Evolutionary conservation across 2,797 vertebrate genomes (phyloP).

Genomic region (Anableps anableps): DNA sequence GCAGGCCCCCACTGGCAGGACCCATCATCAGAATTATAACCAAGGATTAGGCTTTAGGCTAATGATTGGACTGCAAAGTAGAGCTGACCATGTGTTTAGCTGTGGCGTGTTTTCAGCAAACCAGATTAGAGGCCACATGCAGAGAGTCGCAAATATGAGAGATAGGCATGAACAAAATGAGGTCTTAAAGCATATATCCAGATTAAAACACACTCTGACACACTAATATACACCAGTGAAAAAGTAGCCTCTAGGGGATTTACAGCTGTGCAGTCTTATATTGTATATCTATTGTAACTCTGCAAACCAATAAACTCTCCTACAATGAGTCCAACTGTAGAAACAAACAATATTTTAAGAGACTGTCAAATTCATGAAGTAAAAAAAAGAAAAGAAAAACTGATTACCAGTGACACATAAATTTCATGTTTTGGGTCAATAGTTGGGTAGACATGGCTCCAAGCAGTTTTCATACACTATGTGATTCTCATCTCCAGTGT

Average conservation of each 20-base stretch:
- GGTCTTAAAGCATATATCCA: conserved; percentile 43
- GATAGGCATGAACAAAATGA: conserved; percentile 49
- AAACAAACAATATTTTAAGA: conserved; percentile 17
- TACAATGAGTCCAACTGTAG: conserved; percentile 68
- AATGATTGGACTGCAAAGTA: conserved; percentile 69
- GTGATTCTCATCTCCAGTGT: conserved; percentile 60
- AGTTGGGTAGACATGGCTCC: conserved; percentile 47
- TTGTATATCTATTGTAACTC: conserved; percentile 81
- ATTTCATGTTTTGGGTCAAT: conserved; percentile 61
- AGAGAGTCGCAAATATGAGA: conserved; percentile 57
- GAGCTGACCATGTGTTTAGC: conserved; percentile 71
- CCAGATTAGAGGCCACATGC: conserved; percentile 72
- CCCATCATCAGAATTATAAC: conserved; percentile 83
- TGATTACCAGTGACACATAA: conserved; percentile 35
- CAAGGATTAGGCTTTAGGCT: conserved; percentile 74
- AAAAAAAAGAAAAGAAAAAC: conserved; percentile 8
- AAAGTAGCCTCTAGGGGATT: conserved; percentile 51
- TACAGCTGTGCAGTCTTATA: conserved; percentile 69
- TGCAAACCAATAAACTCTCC: conserved; percentile 65
- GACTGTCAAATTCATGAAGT: conserved; percentile 6
- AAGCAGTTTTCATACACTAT: conserved; percentile 46
- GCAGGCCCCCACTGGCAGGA: conserved; percentile 75
- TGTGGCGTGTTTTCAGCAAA: conserved; percentile 69
- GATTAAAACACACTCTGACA: conserved; percentile 57
- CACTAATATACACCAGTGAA: conserved; percentile 38